Base-by-base conservation (phyloP, 1,140 invertebrate genomes). In the Euborellia annulipes region DNA sequence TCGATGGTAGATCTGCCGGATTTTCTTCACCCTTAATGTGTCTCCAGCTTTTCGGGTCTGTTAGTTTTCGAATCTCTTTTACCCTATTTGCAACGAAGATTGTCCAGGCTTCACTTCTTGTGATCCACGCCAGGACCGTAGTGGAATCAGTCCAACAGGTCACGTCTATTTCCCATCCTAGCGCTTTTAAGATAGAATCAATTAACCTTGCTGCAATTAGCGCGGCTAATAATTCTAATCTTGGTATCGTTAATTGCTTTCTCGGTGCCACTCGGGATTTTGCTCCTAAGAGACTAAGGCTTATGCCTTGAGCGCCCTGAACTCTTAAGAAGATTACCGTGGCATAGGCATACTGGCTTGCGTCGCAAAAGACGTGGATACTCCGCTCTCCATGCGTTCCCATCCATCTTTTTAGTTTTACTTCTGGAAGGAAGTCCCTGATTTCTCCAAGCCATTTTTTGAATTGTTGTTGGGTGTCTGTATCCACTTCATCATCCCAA, bases 1-100 rank as follows among this genome's bases (percentile, higher is more conserved):
- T 47, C 11, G 63, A 66, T 8, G 58, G 55, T 14, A 64, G 46
- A 52, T 68, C 63, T 13, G 62, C 64, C 7, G 64, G 62, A 50
- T 67, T 68, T 14, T 48, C 20, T 14, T 49, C 42, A 2, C 60
- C 62, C 2, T 61, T 58, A 9, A 65, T 50, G 52, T 66, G 55
- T 19, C 50, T 38, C 62, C 62, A 67, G 2, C 51, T 21, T 3
- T 44, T 37, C 9, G 30, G 13, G 17, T 36, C 46, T 36, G 27
- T 22, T 17, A 47, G 3, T n/a, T 8, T 7, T 21, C 41, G 1
- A 21, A 57, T 56, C 40, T 57, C 54, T 43, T 50, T 27, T 2
- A 50, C 49, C 21, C 52, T 19, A 22, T 56, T 56, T 1, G 20
- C 20, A 3, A 56, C 54, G 44, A 54, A 56, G 0, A 46, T 48